Evolutionary conservation across 2,888 invertebrate genomes (phyloP).

Genomic region (Cheilosia urbana): DNA sequence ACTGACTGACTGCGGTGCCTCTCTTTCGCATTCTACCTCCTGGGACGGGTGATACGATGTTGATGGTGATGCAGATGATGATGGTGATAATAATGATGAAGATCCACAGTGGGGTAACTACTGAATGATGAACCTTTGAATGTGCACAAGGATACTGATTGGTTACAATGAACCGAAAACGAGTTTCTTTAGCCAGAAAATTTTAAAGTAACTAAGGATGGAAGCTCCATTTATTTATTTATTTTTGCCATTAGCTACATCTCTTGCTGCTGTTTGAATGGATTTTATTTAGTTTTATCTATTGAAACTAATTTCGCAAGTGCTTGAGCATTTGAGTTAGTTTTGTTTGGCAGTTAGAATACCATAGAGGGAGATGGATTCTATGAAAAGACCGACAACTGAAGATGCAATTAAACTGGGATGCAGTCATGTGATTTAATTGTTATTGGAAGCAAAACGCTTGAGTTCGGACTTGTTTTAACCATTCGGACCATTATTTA

Average conservation of each 20-base stretch:
- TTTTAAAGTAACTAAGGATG: constrained; percentile 39
- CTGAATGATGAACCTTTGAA: constrained; percentile 34
- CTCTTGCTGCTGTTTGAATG: background rate
- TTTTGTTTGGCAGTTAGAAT: background rate
- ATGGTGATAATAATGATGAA: constrained; percentile 39
- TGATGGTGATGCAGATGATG: constrained; percentile 34
- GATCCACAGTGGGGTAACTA: constrained; percentile 26
- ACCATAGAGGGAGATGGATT: background rate
- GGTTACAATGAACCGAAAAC: constrained; percentile 67
- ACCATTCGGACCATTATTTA: too few relatives aligned
- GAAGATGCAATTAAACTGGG: too few relatives aligned
- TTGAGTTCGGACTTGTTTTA: too few relatives aligned
- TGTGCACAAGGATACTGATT: constrained; percentile 54
- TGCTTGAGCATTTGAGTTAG: background rate
- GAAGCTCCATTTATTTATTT: background rate
- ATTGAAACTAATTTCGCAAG: constrained; percentile 1
- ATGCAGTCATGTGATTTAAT: too few relatives aligned
- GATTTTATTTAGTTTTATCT: background rate
- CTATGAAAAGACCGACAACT: too few relatives aligned
- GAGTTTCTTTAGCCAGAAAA: constrained; percentile 39
- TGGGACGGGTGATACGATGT: constrained; percentile 17
- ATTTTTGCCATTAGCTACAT: background rate
- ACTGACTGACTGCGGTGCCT: constrained; percentile 60
- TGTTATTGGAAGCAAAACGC: too few relatives aligned
- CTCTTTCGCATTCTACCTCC: constrained; percentile 49